A percentile compares a stretch with the other conserved stretches of the same genome.
Conservation (phyloP, 1,140 invertebrate genomes). For the Pinna nobilis region DNA sequence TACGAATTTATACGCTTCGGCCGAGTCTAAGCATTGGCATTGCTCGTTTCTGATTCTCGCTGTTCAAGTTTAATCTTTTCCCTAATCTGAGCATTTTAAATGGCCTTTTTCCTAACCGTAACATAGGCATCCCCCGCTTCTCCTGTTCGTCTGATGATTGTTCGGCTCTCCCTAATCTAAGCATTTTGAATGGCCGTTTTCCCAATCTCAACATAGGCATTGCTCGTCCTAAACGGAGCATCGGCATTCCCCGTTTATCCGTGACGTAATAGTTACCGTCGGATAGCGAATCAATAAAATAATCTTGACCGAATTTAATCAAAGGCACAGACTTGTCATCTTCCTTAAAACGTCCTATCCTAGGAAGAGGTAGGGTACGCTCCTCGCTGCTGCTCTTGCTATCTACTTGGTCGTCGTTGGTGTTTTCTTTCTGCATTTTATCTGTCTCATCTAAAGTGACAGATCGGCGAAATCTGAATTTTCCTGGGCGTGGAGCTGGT, state of each 20-base stretch:
- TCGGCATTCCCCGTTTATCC: conserved; percentile 41
- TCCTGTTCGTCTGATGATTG: conserved; percentile 22
- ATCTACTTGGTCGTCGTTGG: too few relatives aligned
- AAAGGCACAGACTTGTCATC: conserved; percentile 15
- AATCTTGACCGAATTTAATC: conserved; percentile 3
- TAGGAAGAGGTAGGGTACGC: conserved; percentile 33
- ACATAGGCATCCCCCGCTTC: conserved; percentile 52
- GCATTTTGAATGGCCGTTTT: conserved; percentile 53
- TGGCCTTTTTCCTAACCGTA: conserved; percentile 52
- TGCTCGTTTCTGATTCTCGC: conserved; percentile 39
- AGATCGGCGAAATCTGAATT: conserved; percentile 13
- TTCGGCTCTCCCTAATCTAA: conserved; percentile 40
- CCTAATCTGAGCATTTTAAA: conserved; percentile 33
- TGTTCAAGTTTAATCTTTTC: conserved; percentile 41
- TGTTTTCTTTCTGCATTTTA: neutral
- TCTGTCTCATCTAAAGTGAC: neutral
- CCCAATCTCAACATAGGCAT: conserved; percentile 53
- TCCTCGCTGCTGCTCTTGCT: conserved; percentile 33
- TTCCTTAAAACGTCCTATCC: conserved; percentile 25
- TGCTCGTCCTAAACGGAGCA: conserved; percentile 46
- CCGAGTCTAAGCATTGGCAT: conserved; percentile 55
- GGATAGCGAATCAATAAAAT: conserved; percentile 3
- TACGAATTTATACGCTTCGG: conserved; percentile 27
- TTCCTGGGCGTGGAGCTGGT: conserved; percentile 50
- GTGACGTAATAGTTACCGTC: neutral